Percentiles rank a stretch among this genome's conserved stretches.
These are phyloP conservation scores for Polyommatus iphigenia DNA, from an alignment of 2,888 invertebrate genomes.

Conservation along the genomic window DNA sequence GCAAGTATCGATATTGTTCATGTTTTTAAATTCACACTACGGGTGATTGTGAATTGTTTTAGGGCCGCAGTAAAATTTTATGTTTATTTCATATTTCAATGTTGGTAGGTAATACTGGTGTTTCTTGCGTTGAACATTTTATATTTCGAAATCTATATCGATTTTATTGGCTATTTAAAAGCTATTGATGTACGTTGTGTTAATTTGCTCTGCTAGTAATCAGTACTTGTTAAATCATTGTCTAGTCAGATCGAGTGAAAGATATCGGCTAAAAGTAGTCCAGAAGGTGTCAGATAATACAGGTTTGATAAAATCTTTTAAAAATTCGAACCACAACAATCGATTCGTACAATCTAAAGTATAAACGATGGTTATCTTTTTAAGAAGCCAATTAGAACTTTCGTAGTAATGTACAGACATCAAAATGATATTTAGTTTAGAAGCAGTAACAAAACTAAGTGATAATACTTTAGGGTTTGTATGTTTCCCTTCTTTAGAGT, in stretches of 20 bases:
- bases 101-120: not conserved
- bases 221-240: not conserved
- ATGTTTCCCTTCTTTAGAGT: no score
- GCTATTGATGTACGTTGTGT: not conserved
- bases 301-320: conserved; percentile 13
- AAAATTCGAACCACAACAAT: not conserved
- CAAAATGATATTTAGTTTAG: no score
- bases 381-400: conserved; percentile 29
- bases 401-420: not conserved
- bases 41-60: conserved; percentile 3
- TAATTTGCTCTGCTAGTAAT: not conserved
- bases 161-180: not conserved
- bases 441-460: no score
- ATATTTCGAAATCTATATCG: not conserved
- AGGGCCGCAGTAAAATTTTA: not conserved
- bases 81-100: not conserved
- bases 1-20: conserved; percentile 17
- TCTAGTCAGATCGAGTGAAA: not conserved
- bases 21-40: conserved; percentile 22
- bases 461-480: no score
- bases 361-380: conserved; percentile 5
- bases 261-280: not conserved
- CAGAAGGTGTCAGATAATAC: conserved; percentile 6
- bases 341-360: conserved; percentile 14
- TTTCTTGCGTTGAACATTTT: not conserved